A percentile compares a stretch with the other conserved stretches of the same genome.
phyloP scores from a whole-genome alignment of 2,113 vertebrate species.

The Corvus moneduloides region DNA sequence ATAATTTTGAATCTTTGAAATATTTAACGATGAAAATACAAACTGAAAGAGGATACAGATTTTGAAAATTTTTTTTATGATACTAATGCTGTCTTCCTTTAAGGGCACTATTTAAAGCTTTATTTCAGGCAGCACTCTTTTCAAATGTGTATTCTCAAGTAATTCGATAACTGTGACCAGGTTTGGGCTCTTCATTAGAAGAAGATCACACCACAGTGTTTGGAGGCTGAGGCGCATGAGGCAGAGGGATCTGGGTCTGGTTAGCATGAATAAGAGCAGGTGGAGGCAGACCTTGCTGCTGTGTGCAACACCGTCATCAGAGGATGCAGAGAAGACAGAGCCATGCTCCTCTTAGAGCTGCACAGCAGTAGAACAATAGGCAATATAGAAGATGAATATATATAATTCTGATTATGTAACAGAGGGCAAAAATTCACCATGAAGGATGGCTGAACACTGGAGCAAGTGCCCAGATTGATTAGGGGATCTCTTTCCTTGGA shows the following conservation, averaged over 20 bases:
- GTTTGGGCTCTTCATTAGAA: background rate
- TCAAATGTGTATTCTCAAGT: background rate
- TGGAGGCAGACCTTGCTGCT: background rate
- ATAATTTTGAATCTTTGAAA: background rate
- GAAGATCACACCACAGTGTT: accelerated
- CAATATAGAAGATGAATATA: background rate
- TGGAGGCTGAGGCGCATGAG: background rate
- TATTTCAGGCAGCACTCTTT: background rate
- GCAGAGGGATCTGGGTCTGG: background rate
- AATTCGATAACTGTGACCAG: accelerated
- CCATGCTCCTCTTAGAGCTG: background rate
- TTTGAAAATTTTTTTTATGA: background rate
- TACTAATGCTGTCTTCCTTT: background rate
- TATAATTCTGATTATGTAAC: background rate
- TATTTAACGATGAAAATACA: background rate
- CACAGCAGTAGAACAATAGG: background rate
- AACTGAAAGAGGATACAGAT: background rate
- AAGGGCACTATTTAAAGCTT: background rate
- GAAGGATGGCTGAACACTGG: background rate
- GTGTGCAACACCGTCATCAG: accelerated
- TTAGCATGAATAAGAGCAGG: background rate
- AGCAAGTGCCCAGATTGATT: background rate
- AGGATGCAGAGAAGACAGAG: background rate
- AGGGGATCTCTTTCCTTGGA: background rate
- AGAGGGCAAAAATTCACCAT: background rate